These are phyloP conservation scores for Patella caerulea DNA, from an alignment of 2,888 invertebrate genomes.

Conservation along the genomic window DNA sequence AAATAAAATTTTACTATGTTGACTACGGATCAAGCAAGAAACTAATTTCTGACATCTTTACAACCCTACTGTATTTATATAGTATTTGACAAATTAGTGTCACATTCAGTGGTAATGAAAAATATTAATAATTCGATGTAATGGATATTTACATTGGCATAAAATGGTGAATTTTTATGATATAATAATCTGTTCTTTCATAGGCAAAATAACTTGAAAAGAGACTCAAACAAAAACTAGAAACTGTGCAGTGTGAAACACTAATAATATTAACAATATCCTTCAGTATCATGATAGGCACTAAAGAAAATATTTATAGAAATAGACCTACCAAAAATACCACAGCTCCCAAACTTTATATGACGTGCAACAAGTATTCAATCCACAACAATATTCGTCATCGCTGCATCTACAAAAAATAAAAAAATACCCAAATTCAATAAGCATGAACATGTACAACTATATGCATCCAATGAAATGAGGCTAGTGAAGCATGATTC, in stretches of 20 bases:
- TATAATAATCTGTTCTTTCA: too few relatives aligned
- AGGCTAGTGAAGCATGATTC: too few relatives aligned
- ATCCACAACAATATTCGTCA: slow-evolving; percentile 67
- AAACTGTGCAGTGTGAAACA: slow-evolving; percentile 27
- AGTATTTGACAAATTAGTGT: too few relatives aligned
- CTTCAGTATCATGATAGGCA: background rate
- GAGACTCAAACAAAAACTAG: slow-evolving; percentile 64
- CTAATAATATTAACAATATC: background rate
- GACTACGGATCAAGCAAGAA: too few relatives aligned
- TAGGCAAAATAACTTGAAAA: slow-evolving; percentile 44
- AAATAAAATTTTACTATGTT: too few relatives aligned
- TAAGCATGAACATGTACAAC: background rate
- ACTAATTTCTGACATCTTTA: too few relatives aligned
- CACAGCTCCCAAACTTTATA: slow-evolving; percentile 68
- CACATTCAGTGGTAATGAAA: too few relatives aligned
- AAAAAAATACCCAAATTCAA: background rate
- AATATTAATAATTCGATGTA: too few relatives aligned
- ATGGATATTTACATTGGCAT: too few relatives aligned
- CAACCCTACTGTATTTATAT: too few relatives aligned
- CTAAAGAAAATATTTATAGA: background rate
- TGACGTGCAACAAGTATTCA: slow-evolving; percentile 64
- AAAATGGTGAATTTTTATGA: too few relatives aligned
- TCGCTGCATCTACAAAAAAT: slow-evolving; percentile 54
- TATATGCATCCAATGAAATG: too few relatives aligned
- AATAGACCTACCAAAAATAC: slow-evolving; percentile 66